Percentiles rank a stretch among this genome's conserved stretches.
These are phyloP conservation scores for Acronicta leporina DNA, from an alignment of 2,888 invertebrate species.

Conservation along the genomic window DNA sequence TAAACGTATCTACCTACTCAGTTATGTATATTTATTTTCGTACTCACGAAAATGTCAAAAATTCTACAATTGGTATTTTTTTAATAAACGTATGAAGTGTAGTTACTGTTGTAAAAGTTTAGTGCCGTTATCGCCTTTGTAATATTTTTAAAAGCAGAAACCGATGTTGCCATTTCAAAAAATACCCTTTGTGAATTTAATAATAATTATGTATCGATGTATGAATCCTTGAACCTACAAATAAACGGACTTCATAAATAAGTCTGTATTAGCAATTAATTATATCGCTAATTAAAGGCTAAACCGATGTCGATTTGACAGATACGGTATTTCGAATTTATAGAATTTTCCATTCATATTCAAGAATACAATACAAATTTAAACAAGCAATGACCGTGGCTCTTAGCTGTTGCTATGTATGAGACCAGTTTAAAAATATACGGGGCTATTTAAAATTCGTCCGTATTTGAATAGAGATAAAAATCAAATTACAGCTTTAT, in stretches of 20 bases:
- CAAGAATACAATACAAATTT: constrained; percentile 25
- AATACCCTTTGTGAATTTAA: constrained; percentile 14
- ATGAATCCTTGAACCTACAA: background rate
- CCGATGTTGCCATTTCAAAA: constrained; percentile 10
- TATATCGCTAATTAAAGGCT: background rate
- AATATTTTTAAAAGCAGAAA: no score
- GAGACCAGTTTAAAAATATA: constrained; percentile 10
- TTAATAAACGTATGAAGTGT: no score
- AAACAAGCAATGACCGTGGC: constrained; percentile 37
- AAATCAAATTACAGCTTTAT: constrained; percentile 12
- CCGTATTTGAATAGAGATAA: constrained; percentile 9
- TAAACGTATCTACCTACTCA: no score
- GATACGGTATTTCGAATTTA: constrained; percentile 14
- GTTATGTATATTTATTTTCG: no score
- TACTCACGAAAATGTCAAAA: no score
- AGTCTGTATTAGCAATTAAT: constrained; percentile 6
- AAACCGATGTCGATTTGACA: background rate
- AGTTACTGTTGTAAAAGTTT: no score
- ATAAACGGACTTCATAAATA: constrained; percentile 4
- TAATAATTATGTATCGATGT: background rate
- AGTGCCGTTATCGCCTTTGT: no score
- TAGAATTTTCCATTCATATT: constrained; percentile 36
- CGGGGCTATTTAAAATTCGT: constrained; percentile 6
- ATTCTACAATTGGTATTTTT: no score
- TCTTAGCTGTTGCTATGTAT: constrained; percentile 34